Base-by-base conservation (phyloP, 2,888 invertebrate species). In the Troglohyphantes excavatus region DNA sequence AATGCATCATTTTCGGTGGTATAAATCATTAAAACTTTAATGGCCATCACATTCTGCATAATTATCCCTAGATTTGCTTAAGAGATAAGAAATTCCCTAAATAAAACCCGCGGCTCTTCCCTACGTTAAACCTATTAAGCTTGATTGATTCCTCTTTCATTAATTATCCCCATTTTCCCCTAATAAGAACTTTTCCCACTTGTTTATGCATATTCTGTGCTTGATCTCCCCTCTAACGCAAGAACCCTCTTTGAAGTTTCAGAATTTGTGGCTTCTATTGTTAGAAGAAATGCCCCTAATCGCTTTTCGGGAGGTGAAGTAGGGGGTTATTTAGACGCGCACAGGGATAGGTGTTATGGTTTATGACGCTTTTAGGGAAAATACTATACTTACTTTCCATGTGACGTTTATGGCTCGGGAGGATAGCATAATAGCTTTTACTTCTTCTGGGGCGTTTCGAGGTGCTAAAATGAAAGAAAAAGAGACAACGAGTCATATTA, bases 331-430 rank as follows among this genome's bases (percentile, higher is more conserved):
- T 46, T 81, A 29, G 53, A 81, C 23, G 46, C n/a, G 27, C 11
- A 17, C 21, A 29, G 46, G n/a, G 13, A 17, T 53, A 7, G 21
- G 26, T 11, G n/a, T 43, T 63, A n/a, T 33, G 43, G 78, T 43
- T 78, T 39, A 39, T 63, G 78, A 63, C 13, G 27, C 39, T 63
- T 43, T 63, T 13, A 13, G 53, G 23, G n/a, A 46, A 19, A 68
- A 65, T 5, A 11, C 0, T n/a, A 21, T 67, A 90, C 79, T 73
- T 68, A 90, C 90, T 61, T 85, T 68, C 90, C 90, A 90, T 2
- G 90, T 90, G 29, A 90, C 84, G 46, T 90, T 90, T 19, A 90
- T 73, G 13, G 90, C 61, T 53, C 90, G 65, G 2, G 90, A 90
- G 13, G 90, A 85, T 59, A 90, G 19, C 21, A 81, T 76, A 26